A percentile compares a stretch with the other conserved stretches of the same genome.
Evolutionary conservation across 2,797 vertebrate species (phyloP).

Genomic region (Eupleurogrammus muticus): DNA sequence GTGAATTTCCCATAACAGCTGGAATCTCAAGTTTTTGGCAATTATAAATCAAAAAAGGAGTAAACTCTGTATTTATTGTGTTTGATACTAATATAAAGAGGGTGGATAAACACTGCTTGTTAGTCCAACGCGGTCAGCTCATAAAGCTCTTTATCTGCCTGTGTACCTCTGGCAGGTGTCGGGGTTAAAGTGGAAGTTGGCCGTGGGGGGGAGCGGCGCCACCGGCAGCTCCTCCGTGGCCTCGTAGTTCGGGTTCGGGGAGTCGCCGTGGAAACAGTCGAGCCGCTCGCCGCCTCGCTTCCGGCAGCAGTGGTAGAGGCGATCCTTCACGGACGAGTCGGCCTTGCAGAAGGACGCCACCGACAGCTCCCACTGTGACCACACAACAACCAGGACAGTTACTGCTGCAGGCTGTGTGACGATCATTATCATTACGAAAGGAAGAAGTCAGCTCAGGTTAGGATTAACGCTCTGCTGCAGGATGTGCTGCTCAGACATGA

Average conservation of each 20-base stretch:
- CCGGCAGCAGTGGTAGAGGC: slow-evolving; percentile 75
- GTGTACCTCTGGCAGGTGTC: slow-evolving; percentile 68
- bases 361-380: slow-evolving; percentile 77
- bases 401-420: slow-evolving; percentile 4
- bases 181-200: slow-evolving; percentile 71
- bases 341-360: slow-evolving; percentile 72
- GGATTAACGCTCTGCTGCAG: no score
- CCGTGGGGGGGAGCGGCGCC: neutral
- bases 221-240: slow-evolving; percentile 46
- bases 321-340: slow-evolving; percentile 61
- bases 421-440: neutral
- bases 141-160: no score
- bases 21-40: no score
- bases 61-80: neutral
- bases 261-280: slow-evolving; percentile 72
- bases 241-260: slow-evolving; percentile 70
- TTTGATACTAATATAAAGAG: no score
- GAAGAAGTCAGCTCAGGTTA: neutral
- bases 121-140: no score
- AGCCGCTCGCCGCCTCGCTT: neutral
- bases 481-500: no score
- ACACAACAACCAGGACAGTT: slow-evolving; percentile 2
- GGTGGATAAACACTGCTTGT: no score
- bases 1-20: neutral
- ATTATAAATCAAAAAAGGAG: neutral